These are phyloP conservation scores for Colistium nudipinnis DNA, from an alignment of 2,113 vertebrate species.

Conservation along the genomic window DNA sequence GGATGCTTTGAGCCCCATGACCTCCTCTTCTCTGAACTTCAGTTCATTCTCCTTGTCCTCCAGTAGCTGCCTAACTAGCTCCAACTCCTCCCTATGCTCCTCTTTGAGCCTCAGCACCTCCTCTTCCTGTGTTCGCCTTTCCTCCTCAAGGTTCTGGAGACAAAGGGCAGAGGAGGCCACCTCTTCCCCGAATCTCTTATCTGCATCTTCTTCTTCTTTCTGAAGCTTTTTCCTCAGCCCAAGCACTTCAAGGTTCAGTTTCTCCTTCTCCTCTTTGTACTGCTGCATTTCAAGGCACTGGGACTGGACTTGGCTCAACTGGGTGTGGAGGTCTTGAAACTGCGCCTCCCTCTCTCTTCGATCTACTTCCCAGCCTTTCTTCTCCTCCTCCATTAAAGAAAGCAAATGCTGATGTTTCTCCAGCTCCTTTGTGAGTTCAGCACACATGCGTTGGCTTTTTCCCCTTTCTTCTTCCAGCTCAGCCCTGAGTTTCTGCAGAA, in stretches of 20 bases:
- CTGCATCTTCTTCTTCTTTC: slow-evolving; percentile 67
- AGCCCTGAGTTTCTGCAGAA: slow-evolving; percentile 69
- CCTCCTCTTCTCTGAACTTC: slow-evolving; percentile 57
- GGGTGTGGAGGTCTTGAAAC: slow-evolving; percentile 71
- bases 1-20: slow-evolving; percentile 47
- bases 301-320: slow-evolving; percentile 71
- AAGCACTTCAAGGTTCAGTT: slow-evolving; percentile 78
- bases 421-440: slow-evolving; percentile 68
- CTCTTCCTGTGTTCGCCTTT: slow-evolving; percentile 52
- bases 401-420: slow-evolving; percentile 63
- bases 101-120: slow-evolving; percentile 60
- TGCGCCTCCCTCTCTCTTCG: slow-evolving; percentile 67
- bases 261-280: slow-evolving; percentile 82
- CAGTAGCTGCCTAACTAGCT: slow-evolving; percentile 59
- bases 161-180: slow-evolving; percentile 54
- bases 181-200: slow-evolving; percentile 68
- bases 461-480: slow-evolving; percentile 74
- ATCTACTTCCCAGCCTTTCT: slow-evolving; percentile 70
- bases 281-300: slow-evolving; percentile 74
- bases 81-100: slow-evolving; percentile 62
- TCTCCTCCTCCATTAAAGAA: slow-evolving; percentile 76
- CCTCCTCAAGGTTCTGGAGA: slow-evolving; percentile 64
- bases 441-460: slow-evolving; percentile 49
- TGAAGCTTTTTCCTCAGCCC: slow-evolving; percentile 73
- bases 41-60: slow-evolving; percentile 63